Evolutionary conservation across 2,113 vertebrate species (phyloP).

Genomic region (Xenopus tropicalis): UCB_Xtro_10.0 CM004451.2:1439001-1439500

Average conservation of each 20-base stretch:
- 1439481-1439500: conserved; percentile 13
- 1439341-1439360: background rate
- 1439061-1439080: too few relatives aligned
- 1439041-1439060: too few relatives aligned
- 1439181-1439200: background rate
- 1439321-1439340: conserved; percentile 6
- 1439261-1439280: background rate
- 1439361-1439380: background rate
- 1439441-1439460: conserved; percentile 15
- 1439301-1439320: background rate
- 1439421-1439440: background rate
- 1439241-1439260: conserved; percentile 7
- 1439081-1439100: too few relatives aligned
- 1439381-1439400: conserved; percentile 4
- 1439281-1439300: background rate
- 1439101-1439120: too few relatives aligned
- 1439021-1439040: too few relatives aligned
- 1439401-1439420: background rate
- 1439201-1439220: conserved; percentile 17
- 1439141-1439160: conserved; percentile 17
- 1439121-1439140: too few relatives aligned
- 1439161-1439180: background rate
- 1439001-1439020: too few relatives aligned
- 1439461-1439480: conserved; percentile 19
- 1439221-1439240: conserved; percentile 14